These are phyloP conservation scores for Pollenia labialis DNA, from an alignment of 2,888 invertebrate species.

Conservation along the genomic window DNA sequence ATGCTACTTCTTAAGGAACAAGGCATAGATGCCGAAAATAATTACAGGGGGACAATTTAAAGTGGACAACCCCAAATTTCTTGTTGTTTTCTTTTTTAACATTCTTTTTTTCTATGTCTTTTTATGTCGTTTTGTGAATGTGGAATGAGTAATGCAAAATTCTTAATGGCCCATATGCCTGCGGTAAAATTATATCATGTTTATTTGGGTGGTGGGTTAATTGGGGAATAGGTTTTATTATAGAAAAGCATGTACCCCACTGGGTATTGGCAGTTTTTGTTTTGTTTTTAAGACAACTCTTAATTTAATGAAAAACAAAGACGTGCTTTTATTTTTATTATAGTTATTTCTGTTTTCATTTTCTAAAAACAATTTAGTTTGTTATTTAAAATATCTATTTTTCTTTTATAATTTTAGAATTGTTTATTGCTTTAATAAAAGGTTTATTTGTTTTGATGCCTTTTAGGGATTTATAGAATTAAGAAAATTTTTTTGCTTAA, in stretches of 20 bases:
- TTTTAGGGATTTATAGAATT: neutral
- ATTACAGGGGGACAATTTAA: too few species aligned
- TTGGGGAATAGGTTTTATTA: too few species aligned
- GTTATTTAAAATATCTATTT: neutral
- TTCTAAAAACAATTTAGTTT: neutral
- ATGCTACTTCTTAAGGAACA: neutral
- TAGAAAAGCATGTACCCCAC: too few species aligned
- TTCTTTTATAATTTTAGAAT: neutral
- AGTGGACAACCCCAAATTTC: neutral
- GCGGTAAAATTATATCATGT: conserved; percentile 23
- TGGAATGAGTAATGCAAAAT: neutral
- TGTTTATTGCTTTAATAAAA: neutral
- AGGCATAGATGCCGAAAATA: too few species aligned
- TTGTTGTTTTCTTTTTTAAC: neutral
- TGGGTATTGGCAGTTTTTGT: too few species aligned
- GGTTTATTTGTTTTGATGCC: neutral
- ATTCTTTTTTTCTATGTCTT: neutral
- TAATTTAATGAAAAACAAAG: neutral
- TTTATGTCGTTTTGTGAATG: neutral
- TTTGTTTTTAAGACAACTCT: too few species aligned
- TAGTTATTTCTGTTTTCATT: neutral
- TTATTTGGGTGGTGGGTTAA: neutral
- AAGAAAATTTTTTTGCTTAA: neutral
- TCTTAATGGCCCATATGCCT: conserved; percentile 11
- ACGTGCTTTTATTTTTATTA: conserved; percentile 12